Conservation (phyloP, 2,797 vertebrate species). For the Amniataba percoides region DNA sequence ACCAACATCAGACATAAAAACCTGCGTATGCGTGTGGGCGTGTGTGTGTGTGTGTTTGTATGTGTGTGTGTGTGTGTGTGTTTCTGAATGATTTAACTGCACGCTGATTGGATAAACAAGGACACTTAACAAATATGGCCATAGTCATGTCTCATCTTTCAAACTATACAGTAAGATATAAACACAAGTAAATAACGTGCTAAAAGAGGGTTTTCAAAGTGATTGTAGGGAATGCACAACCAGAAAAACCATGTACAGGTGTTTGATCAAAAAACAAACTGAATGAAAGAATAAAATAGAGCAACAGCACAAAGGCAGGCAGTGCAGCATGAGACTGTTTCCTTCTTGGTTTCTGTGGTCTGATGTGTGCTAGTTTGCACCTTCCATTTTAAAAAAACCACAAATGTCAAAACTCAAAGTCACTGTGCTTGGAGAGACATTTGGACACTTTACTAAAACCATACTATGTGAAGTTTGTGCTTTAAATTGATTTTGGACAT, state of each 20-base stretch:
- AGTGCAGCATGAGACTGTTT: constrained; percentile 1
- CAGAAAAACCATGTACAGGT: no score
- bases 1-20: constrained; percentile 59
- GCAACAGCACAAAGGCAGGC: not conserved
- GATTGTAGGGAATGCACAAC: no score
- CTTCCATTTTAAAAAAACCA: no score
- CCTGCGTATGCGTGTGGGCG: constrained; percentile 26
- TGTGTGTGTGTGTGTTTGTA: no score
- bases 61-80: not conserved
- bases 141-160: not conserved
- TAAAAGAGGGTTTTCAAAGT: not conserved
- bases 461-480: constrained; percentile 50
- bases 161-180: not conserved
- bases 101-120: constrained; percentile 31
- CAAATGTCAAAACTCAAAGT: not conserved
- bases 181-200: constrained; percentile 21
- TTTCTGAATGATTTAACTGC: constrained; percentile 47
- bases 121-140: not conserved
- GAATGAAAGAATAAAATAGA: no score
- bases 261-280: no score
- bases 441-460: constrained; percentile 61
- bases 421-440: constrained; percentile 62
- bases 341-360: not conserved
- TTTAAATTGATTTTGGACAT: constrained; percentile 38
- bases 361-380: no score